Evolutionary conservation across 2,888 invertebrate genomes (phyloP).

Genomic region (Drosophila austrosaltans): DNA sequence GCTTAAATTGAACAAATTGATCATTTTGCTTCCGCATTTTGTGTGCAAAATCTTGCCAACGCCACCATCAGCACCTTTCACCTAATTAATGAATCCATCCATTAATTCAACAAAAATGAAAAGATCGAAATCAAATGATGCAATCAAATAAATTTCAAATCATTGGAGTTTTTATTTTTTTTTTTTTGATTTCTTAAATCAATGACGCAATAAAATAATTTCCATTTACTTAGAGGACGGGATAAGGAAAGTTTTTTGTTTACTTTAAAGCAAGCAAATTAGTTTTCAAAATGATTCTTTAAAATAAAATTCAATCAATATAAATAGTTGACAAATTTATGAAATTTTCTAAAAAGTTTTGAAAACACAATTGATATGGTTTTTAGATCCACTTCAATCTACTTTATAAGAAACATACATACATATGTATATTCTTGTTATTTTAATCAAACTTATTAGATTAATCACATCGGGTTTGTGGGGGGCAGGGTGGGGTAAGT

Average conservation of each 20-base stretch:
- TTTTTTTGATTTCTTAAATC: neutral
- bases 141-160: slow-evolving; percentile 5
- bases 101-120: slow-evolving; percentile 12
- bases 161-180: neutral
- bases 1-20: slow-evolving; percentile 30
- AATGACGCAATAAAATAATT: neutral
- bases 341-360: too few relatives aligned
- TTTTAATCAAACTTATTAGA: neutral
- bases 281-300: too few relatives aligned
- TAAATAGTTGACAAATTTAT: too few relatives aligned
- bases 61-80: slow-evolving; percentile 47
- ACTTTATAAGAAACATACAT: too few relatives aligned
- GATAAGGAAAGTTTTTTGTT: neutral
- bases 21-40: slow-evolving; percentile 50
- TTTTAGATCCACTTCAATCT: too few relatives aligned
- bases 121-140: slow-evolving; percentile 9
- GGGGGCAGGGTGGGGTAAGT: neutral
- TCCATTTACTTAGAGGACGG: neutral
- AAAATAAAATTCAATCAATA: too few relatives aligned
- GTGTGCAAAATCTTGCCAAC: neutral
- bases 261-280: too few relatives aligned
- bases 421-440: too few relatives aligned
- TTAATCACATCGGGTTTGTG: neutral
- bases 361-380: too few relatives aligned
- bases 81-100: slow-evolving; percentile 31